phyloP scores from a whole-genome alignment of 2,888 invertebrate genomes.

The Campopleginae sp. region DNA sequence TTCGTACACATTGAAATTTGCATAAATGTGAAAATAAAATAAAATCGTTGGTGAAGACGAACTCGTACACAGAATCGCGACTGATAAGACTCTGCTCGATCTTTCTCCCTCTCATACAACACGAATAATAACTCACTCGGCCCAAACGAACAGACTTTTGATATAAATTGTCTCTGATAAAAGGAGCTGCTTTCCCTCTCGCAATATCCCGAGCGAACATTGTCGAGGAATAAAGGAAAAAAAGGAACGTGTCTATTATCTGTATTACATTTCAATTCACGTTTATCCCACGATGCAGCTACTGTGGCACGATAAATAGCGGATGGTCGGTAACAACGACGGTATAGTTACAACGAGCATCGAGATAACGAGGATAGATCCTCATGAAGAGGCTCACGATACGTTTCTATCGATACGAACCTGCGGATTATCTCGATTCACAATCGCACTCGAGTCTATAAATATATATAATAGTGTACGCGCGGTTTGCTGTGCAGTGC shows the following conservation, averaged over 20 bases:
- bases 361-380: slow-evolving; percentile 60
- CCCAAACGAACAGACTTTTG: neutral
- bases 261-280: slow-evolving; percentile 41
- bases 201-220: slow-evolving; percentile 1
- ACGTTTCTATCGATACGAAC: slow-evolving; percentile 61
- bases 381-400: slow-evolving; percentile 30
- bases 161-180: slow-evolving; percentile 13
- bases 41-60: neutral
- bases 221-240: slow-evolving; percentile 2
- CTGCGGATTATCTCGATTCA: slow-evolving; percentile 54
- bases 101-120: neutral
- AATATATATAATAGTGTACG: slow-evolving; percentile 20
- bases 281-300: slow-evolving; percentile 12
- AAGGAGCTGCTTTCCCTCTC: slow-evolving; percentile 9
- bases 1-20: neutral
- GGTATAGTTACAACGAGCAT: slow-evolving; percentile 46
- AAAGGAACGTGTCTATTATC: slow-evolving; percentile 33
- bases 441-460: slow-evolving; percentile 53
- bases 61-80: slow-evolving; percentile 23
- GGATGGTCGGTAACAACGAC: slow-evolving; percentile 8
- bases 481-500: slow-evolving; percentile 26
- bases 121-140: slow-evolving; percentile 5
- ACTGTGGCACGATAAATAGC: slow-evolving; percentile 50
- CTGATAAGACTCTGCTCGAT: slow-evolving; percentile 35
- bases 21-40: neutral